phyloP scores from a whole-genome alignment of 1,140 invertebrate genomes.

The Archivesica marissinica region DNA sequence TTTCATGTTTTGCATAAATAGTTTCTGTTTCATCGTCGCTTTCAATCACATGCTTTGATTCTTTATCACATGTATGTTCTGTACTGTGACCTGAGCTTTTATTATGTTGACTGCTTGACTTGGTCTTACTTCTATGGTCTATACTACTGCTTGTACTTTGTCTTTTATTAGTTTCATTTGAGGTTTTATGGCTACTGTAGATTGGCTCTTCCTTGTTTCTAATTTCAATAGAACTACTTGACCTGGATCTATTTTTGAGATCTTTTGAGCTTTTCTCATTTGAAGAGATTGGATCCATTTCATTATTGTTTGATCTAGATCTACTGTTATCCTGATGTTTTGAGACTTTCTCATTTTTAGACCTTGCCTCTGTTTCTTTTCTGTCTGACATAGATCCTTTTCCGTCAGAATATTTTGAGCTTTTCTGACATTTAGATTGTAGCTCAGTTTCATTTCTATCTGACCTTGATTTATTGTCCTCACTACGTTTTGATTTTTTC shows the following conservation, averaged over 20 bases:
- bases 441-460: neutral
- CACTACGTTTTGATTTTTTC: neutral
- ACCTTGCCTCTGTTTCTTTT: neutral
- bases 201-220: neutral
- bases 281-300: no score
- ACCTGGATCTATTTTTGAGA: no score
- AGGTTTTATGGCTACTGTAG: neutral
- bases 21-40: conserved; percentile 12
- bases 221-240: neutral
- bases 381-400: neutral
- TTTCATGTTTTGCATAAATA: neutral
- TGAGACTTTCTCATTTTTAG: neutral
- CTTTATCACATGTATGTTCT: conserved; percentile 5
- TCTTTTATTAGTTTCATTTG: neutral
- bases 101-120: neutral
- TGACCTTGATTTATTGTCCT: neutral
- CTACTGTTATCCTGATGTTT: no score
- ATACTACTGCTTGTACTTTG: neutral
- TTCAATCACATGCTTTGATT: neutral
- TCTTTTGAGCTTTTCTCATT: no score
- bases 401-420: neutral
- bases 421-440: neutral
- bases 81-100: conserved; percentile 16
- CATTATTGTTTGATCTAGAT: no score
- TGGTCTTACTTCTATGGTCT: neutral